Evolutionary conservation across 2,113 vertebrate genomes (phyloP), one percentile per base, ranked within the genome.

Genomic region (Butorides virescens): DNA sequence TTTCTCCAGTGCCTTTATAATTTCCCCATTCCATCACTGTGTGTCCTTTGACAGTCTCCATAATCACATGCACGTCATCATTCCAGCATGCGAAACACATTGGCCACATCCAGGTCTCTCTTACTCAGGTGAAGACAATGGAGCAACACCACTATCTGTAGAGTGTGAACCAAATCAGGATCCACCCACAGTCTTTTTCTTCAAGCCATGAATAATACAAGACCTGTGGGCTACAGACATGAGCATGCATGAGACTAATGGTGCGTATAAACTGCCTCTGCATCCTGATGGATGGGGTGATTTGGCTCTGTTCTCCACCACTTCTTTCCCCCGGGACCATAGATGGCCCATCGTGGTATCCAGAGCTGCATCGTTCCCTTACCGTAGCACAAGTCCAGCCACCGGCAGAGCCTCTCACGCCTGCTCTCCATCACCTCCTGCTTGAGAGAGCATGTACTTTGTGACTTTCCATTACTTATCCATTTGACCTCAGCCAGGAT

Each of bases 231-330:
- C 56, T 55, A 50, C 30, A 56, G 59, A 30, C 56, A 17, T 0
- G 23, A 68, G 18, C n/a, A 8, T 5, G 15, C 10, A 2, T 14
- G 61, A 82, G 62, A 29, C 29, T 67, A 0, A 0, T 17, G 25
- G n/a, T 15, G 16, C 11, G 1, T 5, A 26, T 4, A 47, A 85
- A 65, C 11, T 61, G 15, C 15, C 53, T 74, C 50, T 37, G 32
- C 1, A 2, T 63, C 52, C 66, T 85, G 65, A 44, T 42, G 81
- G 42, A 59, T 46, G 34, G 34, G 56, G 21, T 29, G 36, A 27
- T 44, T 73, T 53, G 68, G 34, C 37, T 88, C 72, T 61, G 11
- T 11, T 80, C 76, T 55, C 37, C 65, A 46, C 5, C 42, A 17
- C n/a, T 13, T 17, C 44, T 82, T 73, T 42, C 53, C 18, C 22